Evolutionary conservation across 2,113 vertebrate species (phyloP), one percentile per base, ranked within the genome.

Genomic region (Tychaedon coryphoeus): DNA sequence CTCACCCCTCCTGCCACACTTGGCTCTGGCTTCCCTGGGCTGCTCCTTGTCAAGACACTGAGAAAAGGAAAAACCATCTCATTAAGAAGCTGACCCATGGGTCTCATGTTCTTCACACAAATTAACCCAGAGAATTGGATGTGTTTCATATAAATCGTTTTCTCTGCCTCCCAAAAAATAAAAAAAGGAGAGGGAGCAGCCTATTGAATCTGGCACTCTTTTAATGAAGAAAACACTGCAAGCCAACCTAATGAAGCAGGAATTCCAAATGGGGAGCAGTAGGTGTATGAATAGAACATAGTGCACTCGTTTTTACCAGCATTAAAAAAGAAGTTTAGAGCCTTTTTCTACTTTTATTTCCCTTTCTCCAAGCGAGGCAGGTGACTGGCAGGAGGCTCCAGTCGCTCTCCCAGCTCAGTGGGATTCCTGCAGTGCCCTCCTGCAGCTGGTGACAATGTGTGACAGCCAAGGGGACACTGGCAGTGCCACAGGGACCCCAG

Each of bases 101-200:
- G 86, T 84, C 77, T 94, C 42, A 1, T 90, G 89, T 87, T 96
- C 91, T 79, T 87, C 81, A 57, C 74, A 72, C 93, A 95, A 85
- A 91, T 94, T 95, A 95, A 96, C 91, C 62, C 57, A 72, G 84
- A 75, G 77, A 71, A 75, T 58, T 82, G 83, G 50, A 91, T 53
- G 25, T 11, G 51, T 67, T 75, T 71, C 42, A 64, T 45, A 72
- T 1, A 84, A 81, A 92, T 60, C 5, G 24, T 66, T 53, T 75
- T 60, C 69, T 53, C 69, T 89, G 84, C 38, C 61, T 89, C 70
- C 74, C 56, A 11, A 70, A 81, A 51, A 81, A 51, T 24, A 45
- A 45, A 45, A 83, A 69, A 86, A 73, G 18, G 14, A 53, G 48
- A 84, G 48, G 84, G 73, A 95, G 60, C 51, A 91, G 86, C 56